Base-by-base conservation (phyloP, 2,797 vertebrate species). In the Sandelia bainsii region DNA sequence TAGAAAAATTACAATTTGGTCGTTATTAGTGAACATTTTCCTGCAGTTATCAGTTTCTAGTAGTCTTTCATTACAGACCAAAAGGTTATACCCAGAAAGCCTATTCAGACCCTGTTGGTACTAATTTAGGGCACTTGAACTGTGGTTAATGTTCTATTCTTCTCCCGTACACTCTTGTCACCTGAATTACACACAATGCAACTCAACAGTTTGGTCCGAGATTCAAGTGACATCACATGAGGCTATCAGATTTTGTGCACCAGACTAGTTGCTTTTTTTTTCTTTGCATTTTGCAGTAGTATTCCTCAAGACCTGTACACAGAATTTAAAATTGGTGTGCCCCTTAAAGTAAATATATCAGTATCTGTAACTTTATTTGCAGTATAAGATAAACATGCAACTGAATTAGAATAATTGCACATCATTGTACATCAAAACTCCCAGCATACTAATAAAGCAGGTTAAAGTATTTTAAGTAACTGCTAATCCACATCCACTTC, bases 381-480 rank as follows among this genome's bases (percentile, higher is more conserved):
- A 45, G 19, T n/a, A 20, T 3, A 8, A 20, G n/a, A n/a, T n/a
- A 14, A 44, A 48, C 16, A 20, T 34, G 17, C 12, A 29, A 12
- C 11, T 39, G 9, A 25, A n/a, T 51, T 19, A 22, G 1, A 42
- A 9, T 42, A 8, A 22, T 50, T 3, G 50, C 7, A 32, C 8
- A 6, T 6, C 39, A 49, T 52, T 59, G 49, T 71, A 69, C 66
- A 69, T 76, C 20, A 69, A 72, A 69, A 62, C 78, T 58, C 40
- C 19, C 3, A 60, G 60, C 39, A 53, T 25, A 52, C 58, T 60
- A 77, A 74, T 81, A 76, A 70, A 69, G 66, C 71, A 79, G 54
- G 69, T 82, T 75, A 3, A 64, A 69, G 77, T 80, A 86, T 87
- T 90, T 81, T 74, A 67, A 75, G 85, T 46, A 88, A 82, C 79